Percentiles rank a stretch among this genome's conserved stretches.
Evolutionary conservation across 2,797 vertebrate species (phyloP).

Genomic region (Coregonus sp.): DNA sequence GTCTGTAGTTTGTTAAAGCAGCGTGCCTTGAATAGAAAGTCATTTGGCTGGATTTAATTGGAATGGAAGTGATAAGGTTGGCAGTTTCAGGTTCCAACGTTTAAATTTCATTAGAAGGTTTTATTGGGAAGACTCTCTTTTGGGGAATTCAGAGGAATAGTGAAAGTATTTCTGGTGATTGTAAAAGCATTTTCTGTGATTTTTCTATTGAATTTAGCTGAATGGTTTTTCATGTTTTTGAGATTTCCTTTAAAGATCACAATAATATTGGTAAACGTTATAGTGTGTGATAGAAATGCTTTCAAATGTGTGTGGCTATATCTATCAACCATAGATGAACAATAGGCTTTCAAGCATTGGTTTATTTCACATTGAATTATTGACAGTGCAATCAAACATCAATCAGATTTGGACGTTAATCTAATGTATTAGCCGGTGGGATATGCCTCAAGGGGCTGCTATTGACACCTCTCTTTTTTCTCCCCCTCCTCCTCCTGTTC

Average conservation of each 20-base stretch:
- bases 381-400: no score
- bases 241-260: constrained; percentile 7
- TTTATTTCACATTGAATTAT: background rate
- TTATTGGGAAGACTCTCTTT: no score
- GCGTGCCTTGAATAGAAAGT: constrained; percentile 55
- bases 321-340: constrained; percentile 6
- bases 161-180: constrained; percentile 26
- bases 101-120: constrained; percentile 36
- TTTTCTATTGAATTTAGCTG: constrained; percentile 26
- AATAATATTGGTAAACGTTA: background rate
- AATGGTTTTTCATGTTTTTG: background rate
- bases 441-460: constrained; percentile 17
- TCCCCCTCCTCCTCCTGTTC: constrained; percentile 52
- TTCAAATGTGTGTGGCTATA: background rate
- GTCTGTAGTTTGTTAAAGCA: constrained; percentile 46
- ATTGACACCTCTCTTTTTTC: constrained; percentile 28
- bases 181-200: constrained; percentile 28
- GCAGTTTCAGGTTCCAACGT: constrained; percentile 42
- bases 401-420: background rate
- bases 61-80: constrained; percentile 28
- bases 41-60: constrained; percentile 64
- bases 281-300: background rate
- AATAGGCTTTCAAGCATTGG: constrained; percentile 23
- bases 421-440: background rate
- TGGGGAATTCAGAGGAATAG: constrained; percentile 30